Conservation (phyloP, 2,888 invertebrate genomes). For the Didymodactylos carnosus region DNA sequence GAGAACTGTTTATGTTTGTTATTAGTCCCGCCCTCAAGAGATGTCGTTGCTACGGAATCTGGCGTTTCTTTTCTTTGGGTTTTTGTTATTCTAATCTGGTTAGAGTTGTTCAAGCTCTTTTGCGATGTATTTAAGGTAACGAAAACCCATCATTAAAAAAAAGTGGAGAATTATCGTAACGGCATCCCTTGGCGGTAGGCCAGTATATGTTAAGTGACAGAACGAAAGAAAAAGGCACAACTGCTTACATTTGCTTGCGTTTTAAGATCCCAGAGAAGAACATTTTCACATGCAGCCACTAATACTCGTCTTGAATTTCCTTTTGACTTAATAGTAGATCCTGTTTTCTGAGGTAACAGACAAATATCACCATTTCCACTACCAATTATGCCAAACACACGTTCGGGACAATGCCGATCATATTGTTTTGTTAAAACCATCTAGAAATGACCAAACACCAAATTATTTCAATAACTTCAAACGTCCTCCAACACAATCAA, state of each 20-base stretch:
- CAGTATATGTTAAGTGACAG: conserved; percentile 17
- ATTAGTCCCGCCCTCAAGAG: no score
- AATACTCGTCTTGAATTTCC: conserved; percentile 65
- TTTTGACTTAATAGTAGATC: conserved; percentile 44
- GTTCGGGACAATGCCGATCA: conserved; percentile 60
- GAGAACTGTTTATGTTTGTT: no score
- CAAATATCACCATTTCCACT: conserved; percentile 48
- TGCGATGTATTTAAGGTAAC: no score
- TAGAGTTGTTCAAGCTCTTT: conserved; percentile 1
- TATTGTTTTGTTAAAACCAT: conserved; percentile 58
- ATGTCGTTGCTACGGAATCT: no score
- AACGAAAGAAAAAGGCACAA: conserved; percentile 24
- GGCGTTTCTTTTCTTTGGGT: no score
- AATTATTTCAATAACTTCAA: no score
- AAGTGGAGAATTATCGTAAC: no score
- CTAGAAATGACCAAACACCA: no score
- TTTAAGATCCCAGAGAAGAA: conserved; percentile 76
- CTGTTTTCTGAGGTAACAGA: conserved; percentile 35
- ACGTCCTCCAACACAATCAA: background rate
- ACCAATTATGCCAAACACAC: conserved; percentile 67
- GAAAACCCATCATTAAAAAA: no score
- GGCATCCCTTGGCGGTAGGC: background rate
- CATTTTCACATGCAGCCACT: conserved; percentile 77
- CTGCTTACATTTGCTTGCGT: conserved; percentile 51
- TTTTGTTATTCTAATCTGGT: background rate